These are phyloP conservation scores for Intellagama lesueurii DNA, from an alignment of 2,797 vertebrate species.

Conservation along the genomic window DNA sequence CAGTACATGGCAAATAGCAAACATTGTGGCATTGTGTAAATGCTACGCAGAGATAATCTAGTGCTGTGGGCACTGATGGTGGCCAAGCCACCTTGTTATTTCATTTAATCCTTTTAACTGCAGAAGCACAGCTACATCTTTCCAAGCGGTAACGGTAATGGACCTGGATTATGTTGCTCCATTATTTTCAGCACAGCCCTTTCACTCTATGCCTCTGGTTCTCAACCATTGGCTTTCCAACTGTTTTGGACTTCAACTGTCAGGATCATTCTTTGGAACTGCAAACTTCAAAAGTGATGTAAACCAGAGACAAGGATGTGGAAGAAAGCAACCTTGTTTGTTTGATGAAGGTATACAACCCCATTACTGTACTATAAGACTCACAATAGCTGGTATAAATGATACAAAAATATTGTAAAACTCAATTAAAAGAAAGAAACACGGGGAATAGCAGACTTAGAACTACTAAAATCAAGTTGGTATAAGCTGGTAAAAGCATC, in stretches of 20 bases:
- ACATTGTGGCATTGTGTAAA: neutral
- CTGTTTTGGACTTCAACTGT: no score
- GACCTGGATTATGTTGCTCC: neutral
- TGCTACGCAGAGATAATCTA: neutral
- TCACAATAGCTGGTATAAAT: neutral
- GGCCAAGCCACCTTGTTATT: neutral
- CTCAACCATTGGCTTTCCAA: no score
- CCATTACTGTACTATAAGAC: neutral
- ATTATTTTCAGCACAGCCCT: constrained; percentile 9
- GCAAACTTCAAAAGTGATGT: constrained; percentile 6
- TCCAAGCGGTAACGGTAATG: neutral
- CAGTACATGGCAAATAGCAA: neutral
- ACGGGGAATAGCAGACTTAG: neutral
- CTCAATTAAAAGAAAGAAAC: neutral
- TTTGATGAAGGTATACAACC: neutral
- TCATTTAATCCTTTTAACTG: neutral
- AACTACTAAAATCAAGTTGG: neutral
- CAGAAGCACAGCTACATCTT: neutral
- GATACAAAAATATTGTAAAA: neutral
- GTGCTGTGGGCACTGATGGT: neutral
- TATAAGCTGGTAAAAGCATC: neutral
- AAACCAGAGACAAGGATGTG: neutral
- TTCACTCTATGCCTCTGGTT: neutral
- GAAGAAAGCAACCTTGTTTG: neutral
- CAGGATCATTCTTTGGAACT: neutral